These are phyloP conservation scores for Tinea trinotella DNA, from an alignment of 2,888 invertebrate species.

Conservation along the genomic window DNA sequence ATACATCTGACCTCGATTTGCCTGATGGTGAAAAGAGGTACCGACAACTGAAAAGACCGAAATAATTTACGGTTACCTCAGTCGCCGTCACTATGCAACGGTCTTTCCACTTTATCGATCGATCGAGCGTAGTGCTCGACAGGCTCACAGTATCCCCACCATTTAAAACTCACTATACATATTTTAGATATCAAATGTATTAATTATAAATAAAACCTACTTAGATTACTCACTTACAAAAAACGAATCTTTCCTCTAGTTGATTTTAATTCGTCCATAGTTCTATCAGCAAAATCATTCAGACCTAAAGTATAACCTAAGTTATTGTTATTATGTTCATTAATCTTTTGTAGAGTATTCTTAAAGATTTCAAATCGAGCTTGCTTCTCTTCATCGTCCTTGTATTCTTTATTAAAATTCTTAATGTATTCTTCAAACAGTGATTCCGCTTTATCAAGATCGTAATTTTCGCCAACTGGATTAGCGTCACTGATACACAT, in stretches of 20 bases:
- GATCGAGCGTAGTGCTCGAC: too few species aligned
- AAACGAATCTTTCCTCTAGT: constrained; percentile 7
- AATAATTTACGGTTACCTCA: too few species aligned
- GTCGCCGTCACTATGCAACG: too few species aligned
- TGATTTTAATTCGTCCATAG: background rate
- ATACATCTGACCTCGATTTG: too few species aligned
- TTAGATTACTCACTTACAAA: background rate
- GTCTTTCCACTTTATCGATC: too few species aligned
- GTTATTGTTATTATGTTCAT: background rate
- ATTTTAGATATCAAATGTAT: too few species aligned
- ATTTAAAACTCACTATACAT: too few species aligned
- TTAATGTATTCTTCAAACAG: constrained; percentile 10
- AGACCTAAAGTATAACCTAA: constrained; percentile 4
- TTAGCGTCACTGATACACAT: background rate
- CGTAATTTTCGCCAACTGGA: background rate
- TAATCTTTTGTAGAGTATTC: background rate
- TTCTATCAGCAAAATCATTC: constrained; percentile 6
- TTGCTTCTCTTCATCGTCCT: constrained; percentile 2
- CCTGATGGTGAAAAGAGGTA: too few species aligned
- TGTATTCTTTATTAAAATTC: constrained; percentile 5
- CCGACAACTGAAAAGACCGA: too few species aligned
- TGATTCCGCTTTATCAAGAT: background rate
- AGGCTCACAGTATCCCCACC: too few species aligned
- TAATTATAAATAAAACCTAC: too few species aligned
- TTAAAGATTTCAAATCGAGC: constrained; percentile 4